Conservation (phyloP, 2,888 invertebrate species). For the Anoncus sp. region DNA sequence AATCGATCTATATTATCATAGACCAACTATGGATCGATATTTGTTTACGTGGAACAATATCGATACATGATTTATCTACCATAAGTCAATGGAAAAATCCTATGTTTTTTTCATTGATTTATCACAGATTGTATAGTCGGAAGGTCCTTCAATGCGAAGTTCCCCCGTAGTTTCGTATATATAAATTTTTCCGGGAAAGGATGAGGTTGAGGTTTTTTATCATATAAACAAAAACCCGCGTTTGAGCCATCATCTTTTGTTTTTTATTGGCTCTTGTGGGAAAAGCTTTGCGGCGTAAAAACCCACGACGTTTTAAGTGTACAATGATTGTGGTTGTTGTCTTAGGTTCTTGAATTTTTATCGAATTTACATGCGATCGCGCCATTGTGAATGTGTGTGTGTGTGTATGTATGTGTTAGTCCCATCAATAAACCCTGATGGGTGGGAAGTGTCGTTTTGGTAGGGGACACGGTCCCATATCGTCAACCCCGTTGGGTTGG, state of each 20-base stretch:
- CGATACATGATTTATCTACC: not conserved
- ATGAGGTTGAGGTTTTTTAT: slow-evolving; percentile 1
- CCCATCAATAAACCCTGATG: slow-evolving; percentile 9
- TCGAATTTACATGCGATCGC: not conserved
- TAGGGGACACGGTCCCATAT: slow-evolving; percentile 21
- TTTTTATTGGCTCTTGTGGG: too few relatives aligned
- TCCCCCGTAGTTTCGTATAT: slow-evolving; percentile 22
- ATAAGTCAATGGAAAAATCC: too few relatives aligned
- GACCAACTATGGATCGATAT: too few relatives aligned
- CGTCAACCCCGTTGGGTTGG: slow-evolving; percentile 29
- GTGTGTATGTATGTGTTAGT: not conserved
- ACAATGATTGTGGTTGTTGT: not conserved
- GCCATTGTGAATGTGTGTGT: not conserved
- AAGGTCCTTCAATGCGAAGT: slow-evolving; percentile 21
- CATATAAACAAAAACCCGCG: slow-evolving; percentile 7
- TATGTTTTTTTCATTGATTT: too few relatives aligned
- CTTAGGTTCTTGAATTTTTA: not conserved
- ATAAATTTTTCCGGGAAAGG: not conserved
- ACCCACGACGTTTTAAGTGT: not conserved
- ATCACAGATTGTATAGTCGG: slow-evolving; percentile 34
- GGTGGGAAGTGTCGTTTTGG: not conserved
- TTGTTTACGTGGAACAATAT: not conserved
- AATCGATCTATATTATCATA: too few relatives aligned
- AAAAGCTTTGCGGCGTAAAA: slow-evolving; percentile 23
- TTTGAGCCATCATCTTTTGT: too few relatives aligned